Evolutionary conservation across 1,140 invertebrate species (phyloP), one percentile per base, ranked within the genome.

Genomic region (Chironomus striatipennis): DNA sequence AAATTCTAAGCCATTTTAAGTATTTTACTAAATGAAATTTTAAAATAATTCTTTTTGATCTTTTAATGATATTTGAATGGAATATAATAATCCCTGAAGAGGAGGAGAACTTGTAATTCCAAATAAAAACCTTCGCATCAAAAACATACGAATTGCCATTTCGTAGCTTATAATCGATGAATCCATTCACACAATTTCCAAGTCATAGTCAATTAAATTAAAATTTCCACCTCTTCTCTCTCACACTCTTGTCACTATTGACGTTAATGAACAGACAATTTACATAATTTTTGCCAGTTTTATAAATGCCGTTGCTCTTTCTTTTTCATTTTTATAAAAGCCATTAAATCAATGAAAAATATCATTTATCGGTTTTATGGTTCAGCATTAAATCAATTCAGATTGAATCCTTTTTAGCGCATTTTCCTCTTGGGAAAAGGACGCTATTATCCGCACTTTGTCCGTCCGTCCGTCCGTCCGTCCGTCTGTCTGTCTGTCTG

Each of bases 121-220:
- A n/a, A n/a, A n/a, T n/a, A n/a, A n/a, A n/a, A n/a, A n/a, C n/a
- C n/a, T 70, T 70, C 18, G 18, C 65, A 70, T 20, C 18, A 15
- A 70, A 70, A 70, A 70, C 20, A 20, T 2, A 67, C 20, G 9
- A 20, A 20, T 70, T 70, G 17, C n/a, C 18, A 20, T 70, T n/a
- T 9, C 9, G 7, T 70, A 18, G 65, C 65, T 21, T 21, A 6
- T 7, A 70, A 70, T 70, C 65, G 65, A 70, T 70, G 18, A 70
- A 70, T 6, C 65, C 65, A 57, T 57, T 10, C n/a, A 70, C 20
- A 20, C 65, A 70, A 12, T 57, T 57, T 70, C 18, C 65, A 18
- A 17, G 65, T 70, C 65, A 70, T 70, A 70, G 17, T 70, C 65
- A 70, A 70, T 70, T 70, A 70, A 70, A 70, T 70, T 70, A 70